Evolutionary conservation across 2,113 vertebrate genomes (phyloP).

Genomic region (Suricata suricatta): DNA sequence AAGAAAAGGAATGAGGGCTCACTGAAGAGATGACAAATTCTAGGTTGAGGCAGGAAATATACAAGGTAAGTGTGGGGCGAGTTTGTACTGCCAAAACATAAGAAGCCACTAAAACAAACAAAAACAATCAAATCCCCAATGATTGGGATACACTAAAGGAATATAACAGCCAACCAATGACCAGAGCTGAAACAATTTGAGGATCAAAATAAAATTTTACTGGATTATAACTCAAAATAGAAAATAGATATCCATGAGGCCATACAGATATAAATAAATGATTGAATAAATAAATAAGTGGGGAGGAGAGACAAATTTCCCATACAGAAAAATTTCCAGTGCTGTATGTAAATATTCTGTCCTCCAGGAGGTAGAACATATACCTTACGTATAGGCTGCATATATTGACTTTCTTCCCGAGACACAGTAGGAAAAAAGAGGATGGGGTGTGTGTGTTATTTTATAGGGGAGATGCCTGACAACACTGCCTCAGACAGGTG

Average conservation of each 20-base stretch:
- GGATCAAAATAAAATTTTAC: not conserved
- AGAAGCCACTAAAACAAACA: not conserved
- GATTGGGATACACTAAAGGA: not conserved
- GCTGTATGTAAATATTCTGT: not conserved
- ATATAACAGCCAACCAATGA: not conserved
- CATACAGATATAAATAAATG: not conserved
- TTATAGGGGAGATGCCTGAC: not conserved
- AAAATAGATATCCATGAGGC: not conserved
- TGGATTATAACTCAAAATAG: not conserved
- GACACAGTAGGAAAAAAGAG: not conserved
- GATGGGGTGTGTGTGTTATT: not conserved
- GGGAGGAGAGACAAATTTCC: not conserved
- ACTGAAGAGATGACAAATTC: not conserved
- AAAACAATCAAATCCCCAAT: not conserved
- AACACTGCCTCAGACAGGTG: not conserved
- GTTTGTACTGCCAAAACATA: not conserved
- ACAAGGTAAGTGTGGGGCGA: not conserved
- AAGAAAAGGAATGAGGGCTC: not conserved
- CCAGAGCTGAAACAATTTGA: not conserved
- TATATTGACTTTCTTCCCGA: not conserved
- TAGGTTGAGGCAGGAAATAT: not conserved
- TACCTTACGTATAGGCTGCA: not conserved
- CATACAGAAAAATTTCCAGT: not conserved
- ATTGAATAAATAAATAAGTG: not conserved
- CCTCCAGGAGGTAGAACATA: not conserved